These are phyloP conservation scores for Boloria euphrosyne DNA, from an alignment of 2,888 invertebrate species.

Conservation along the genomic window DNA sequence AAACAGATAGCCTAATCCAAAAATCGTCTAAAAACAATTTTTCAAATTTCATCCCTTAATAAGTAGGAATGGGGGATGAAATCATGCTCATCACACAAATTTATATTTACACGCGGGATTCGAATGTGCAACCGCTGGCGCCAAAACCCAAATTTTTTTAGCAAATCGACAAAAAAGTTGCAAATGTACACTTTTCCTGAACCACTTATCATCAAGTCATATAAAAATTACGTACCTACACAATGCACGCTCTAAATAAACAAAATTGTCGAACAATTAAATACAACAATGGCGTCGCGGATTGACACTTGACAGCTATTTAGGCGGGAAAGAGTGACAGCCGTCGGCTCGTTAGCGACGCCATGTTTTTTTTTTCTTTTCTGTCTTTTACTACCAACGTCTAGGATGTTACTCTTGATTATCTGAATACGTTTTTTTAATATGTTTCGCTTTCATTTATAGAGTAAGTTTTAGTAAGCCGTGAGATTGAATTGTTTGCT, in stretches of 20 bases:
- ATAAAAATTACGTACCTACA: constrained; percentile 20
- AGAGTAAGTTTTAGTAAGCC: neutral
- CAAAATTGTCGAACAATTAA: constrained; percentile 40
- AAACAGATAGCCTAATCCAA: too few relatives aligned
- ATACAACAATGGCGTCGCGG: constrained; percentile 43
- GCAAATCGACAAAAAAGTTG: neutral
- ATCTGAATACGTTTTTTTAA: constrained; percentile 15
- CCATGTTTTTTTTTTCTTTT: constrained; percentile 60
- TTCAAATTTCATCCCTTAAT: too few relatives aligned
- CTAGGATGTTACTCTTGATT: constrained; percentile 22
- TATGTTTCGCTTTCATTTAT: neutral
- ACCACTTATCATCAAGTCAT: constrained; percentile 15
- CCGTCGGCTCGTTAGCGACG: constrained; percentile 66
- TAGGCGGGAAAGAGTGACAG: constrained; percentile 71
- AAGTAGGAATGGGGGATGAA: too few relatives aligned
- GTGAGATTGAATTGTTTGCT: neutral
- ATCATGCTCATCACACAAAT: too few relatives aligned
- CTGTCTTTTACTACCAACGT: constrained; percentile 40
- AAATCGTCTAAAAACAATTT: too few relatives aligned
- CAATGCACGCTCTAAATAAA: constrained; percentile 33
- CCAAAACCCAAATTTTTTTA: neutral
- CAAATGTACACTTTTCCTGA: neutral
- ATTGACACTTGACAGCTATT: constrained; percentile 75
- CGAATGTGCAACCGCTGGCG: too few relatives aligned
- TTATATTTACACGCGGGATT: too few relatives aligned